A percentile compares a stretch with the other conserved stretches of the same genome.
These are phyloP conservation scores for Portunus trituberculatus DNA, from an alignment of 1,140 invertebrate genomes.

Conservation along the genomic window DNA sequence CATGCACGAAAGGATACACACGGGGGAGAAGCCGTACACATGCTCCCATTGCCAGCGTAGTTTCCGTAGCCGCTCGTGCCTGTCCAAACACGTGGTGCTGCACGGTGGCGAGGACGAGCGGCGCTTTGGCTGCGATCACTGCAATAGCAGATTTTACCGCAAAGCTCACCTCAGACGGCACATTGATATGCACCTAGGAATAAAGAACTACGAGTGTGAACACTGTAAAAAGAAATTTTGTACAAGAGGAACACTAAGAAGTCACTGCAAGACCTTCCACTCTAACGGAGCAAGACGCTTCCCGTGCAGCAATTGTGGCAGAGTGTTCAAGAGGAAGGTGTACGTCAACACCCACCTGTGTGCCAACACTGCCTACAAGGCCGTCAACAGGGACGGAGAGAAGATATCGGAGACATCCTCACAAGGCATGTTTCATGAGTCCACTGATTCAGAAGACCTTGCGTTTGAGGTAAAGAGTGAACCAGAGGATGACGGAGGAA, in stretches of 20 bases:
- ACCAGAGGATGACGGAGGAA: constrained; percentile 54
- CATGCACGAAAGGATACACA: constrained; percentile 76
- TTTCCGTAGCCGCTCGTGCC: constrained; percentile 70
- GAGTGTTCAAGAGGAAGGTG: constrained; percentile 67
- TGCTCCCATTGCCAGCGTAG: constrained; percentile 68
- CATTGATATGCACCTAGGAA: constrained; percentile 87
- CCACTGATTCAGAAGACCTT: constrained; percentile 53
- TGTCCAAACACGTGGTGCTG: constrained; percentile 69
- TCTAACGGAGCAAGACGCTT: constrained; percentile 68
- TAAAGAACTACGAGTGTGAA: constrained; percentile 94
- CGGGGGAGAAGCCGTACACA: constrained; percentile 71
- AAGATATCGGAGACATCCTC: neutral
- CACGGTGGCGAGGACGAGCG: constrained; percentile 68
- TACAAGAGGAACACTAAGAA: constrained; percentile 57
- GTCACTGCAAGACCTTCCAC: constrained; percentile 71
- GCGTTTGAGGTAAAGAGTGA: constrained; percentile 68
- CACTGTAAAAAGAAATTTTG: constrained; percentile 89
- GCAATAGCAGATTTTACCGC: constrained; percentile 65
- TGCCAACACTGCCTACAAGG: constrained; percentile 30
- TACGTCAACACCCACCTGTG: constrained; percentile 71
- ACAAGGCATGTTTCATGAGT: neutral
- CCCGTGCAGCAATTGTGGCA: constrained; percentile 67
- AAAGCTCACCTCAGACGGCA: constrained; percentile 72
- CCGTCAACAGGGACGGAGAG: constrained; percentile 1
- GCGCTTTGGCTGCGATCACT: constrained; percentile 68